Evolutionary conservation across 1,140 invertebrate genomes (phyloP).

Genomic region (Adelges cooleyi): DNA sequence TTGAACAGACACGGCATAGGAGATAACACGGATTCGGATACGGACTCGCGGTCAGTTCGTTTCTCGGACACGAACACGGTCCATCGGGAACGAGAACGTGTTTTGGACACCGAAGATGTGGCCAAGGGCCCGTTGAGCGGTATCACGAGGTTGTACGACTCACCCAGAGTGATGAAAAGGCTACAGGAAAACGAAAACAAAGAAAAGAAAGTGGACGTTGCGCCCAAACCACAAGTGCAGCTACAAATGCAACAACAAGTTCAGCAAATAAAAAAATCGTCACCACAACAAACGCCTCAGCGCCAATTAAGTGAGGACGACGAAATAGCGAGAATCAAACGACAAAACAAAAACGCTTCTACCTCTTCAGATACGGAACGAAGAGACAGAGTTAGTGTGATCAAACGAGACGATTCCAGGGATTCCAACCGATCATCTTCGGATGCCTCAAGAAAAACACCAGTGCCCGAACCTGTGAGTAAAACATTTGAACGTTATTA

Average conservation of each 20-base stretch:
- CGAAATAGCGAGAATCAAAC: conserved; percentile 78
- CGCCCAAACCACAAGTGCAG: conserved; percentile 44
- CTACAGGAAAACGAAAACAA: conserved; percentile 65
- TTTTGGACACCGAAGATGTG: conserved; percentile 80
- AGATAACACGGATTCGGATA: conserved; percentile 48
- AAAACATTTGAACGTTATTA: too few relatives aligned
- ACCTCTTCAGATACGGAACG: conserved; percentile 40
- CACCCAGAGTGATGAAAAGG: conserved; percentile 75
- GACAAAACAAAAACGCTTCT: conserved; percentile 59
- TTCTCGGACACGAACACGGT: conserved; percentile 41
- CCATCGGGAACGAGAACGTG: conserved; percentile 57
- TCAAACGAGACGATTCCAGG: conserved; percentile 37
- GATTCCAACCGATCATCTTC: conserved; percentile 34
- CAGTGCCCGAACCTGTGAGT: conserved; percentile 44
- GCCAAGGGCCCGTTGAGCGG: conserved; percentile 74
- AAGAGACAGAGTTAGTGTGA: conserved; percentile 40
- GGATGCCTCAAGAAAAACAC: conserved; percentile 37
- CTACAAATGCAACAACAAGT: conserved; percentile 39
- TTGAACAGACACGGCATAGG: conserved; percentile 54
- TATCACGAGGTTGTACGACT: conserved; percentile 78
- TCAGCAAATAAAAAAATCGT: conserved; percentile 41
- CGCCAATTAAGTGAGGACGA: conserved; percentile 77
- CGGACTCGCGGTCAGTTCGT: conserved; percentile 50
- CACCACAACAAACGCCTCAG: conserved; percentile 32
- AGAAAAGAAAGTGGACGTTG: conserved; percentile 61